Evolutionary conservation across 2,113 vertebrate species (phyloP), one percentile per base, ranked within the genome.

Genomic region (Prionailurus bengalensis): DNA sequence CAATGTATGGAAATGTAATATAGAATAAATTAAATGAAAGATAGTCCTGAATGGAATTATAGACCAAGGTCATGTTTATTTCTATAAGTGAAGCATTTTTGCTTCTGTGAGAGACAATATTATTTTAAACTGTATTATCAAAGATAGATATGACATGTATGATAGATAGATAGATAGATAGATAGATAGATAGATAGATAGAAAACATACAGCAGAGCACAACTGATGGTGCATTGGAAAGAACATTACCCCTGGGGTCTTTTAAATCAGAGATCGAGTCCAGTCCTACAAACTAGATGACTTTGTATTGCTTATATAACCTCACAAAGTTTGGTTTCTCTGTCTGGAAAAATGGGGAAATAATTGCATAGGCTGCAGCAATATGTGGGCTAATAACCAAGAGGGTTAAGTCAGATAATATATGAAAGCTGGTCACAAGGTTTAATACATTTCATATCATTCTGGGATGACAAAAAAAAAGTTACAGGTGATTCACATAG

Each of bases 51-150:
- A 39, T 63, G 29, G 14, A 58, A 63, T 76, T 80, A 73, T 13
- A 80, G 27, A 27, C 48, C 0, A 4, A 91, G 31, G 14, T 36
- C 4, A 73, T 36, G 58, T 65, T 71, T 85, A 45, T 36, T 88
- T 90, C 14, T 79, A 63, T 51, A 78, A 36, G 19, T 58, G 33
- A 91, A 95, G 21, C 3, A 9, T 70, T 27, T 53, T 31, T 10
- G 25, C 4, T 55, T 89, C 55, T 7, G 15, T 80, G 16, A 31
- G 12, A 65, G 16, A 14, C 11, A 53, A 7, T 79, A 55, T 68
- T 81, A 85, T 76, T 85, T 92, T 58, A 85, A 85, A 85, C 17
- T 80, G 51, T 88, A 78, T 85, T 88, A 71, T 1, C 10, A 89
- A 27, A 61, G 42, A 68, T 16, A 80, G 14, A 96, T 45, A 42